A percentile compares a stretch with the other conserved stretches of the same genome.
Conservation (phyloP, 2,113 vertebrate genomes). For the Rhodinocichla rosea region DNA sequence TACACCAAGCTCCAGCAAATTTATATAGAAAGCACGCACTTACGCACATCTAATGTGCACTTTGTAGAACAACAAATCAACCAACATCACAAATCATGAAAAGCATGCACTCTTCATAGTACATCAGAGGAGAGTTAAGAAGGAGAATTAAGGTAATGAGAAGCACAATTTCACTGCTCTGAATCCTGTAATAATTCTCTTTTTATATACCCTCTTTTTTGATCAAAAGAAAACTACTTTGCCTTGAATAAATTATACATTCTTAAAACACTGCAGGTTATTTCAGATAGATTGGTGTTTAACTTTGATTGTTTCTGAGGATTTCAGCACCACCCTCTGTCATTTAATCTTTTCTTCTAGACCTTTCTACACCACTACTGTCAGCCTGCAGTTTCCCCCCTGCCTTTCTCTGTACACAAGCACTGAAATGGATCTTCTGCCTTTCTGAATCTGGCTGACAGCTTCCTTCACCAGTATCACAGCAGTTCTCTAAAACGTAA, state of each 20-base stretch:
- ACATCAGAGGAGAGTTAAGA: background rate
- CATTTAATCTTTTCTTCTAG: background rate
- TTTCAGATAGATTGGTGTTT: background rate
- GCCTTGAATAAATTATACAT: fast-evolving
- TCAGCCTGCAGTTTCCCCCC: background rate
- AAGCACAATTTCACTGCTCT: background rate
- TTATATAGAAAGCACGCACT: background rate
- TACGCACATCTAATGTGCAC: fast-evolving
- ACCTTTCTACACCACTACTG: background rate
- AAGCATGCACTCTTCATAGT: background rate
- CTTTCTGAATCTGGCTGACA: background rate
- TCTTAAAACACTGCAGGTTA: background rate
- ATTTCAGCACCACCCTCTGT: background rate
- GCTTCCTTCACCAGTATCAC: background rate
- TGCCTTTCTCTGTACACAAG: background rate
- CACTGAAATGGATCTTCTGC: background rate
- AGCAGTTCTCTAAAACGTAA: background rate
- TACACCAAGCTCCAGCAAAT: background rate
- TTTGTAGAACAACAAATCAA: background rate
- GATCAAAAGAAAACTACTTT: background rate
- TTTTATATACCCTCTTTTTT: background rate
- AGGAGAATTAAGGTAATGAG: background rate
- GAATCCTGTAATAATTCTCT: background rate
- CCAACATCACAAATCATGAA: fast-evolving
- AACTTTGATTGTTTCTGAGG: background rate